These are phyloP conservation scores for Cuculus canorus DNA, from an alignment of 2,797 vertebrate genomes.

Conservation along the genomic window DNA sequence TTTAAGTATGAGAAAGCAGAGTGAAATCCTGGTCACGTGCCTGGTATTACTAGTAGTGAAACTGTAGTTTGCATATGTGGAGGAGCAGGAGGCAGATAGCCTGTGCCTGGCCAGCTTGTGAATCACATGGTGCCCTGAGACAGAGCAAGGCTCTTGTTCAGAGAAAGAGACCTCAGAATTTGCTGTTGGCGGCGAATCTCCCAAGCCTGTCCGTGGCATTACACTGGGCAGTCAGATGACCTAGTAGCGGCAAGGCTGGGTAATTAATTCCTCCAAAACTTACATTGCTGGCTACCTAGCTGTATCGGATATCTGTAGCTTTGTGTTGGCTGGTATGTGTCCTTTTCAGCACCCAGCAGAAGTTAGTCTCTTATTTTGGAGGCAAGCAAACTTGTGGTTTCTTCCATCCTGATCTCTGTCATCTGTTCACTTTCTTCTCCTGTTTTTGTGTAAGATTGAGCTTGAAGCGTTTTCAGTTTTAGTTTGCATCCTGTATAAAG, in stretches of 20 bases:
- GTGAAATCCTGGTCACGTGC: background rate
- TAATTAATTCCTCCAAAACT: fast-evolving
- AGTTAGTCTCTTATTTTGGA: background rate
- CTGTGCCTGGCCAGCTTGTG: fast-evolving
- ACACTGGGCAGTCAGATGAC: fast-evolving
- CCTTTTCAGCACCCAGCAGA: background rate
- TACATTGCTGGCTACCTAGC: background rate
- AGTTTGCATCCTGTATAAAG: background rate
- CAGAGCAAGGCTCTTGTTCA: fast-evolving
- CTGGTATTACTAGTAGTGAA: background rate
- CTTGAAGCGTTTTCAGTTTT: background rate
- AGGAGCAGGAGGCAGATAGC: background rate
- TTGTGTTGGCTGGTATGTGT: background rate
- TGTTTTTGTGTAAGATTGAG: background rate
- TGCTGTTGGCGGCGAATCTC: fast-evolving
- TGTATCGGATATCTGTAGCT: background rate
- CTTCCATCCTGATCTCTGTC: background rate
- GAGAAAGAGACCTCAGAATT: background rate
- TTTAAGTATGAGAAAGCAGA: background rate
- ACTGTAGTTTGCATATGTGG: background rate
- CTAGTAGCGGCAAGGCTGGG: fast-evolving
- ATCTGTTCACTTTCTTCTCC: background rate
- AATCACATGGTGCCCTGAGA: fast-evolving
- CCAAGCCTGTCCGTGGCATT: fast-evolving
- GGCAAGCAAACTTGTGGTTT: background rate